Conservation (phyloP, 1,140 invertebrate species). For the Penaeus indicus region DNA sequence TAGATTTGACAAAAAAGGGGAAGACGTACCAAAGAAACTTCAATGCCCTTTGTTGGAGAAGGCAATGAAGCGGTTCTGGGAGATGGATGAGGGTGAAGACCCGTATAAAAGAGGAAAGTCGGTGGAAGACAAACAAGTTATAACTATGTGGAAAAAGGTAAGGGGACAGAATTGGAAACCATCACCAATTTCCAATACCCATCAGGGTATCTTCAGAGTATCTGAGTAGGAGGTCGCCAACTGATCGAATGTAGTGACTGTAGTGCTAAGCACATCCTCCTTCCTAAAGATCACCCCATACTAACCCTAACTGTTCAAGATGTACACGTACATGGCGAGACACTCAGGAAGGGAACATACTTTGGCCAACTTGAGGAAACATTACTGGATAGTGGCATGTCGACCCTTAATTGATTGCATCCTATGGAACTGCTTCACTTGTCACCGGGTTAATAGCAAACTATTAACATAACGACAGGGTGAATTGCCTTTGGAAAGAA, state of each 20-base stretch:
- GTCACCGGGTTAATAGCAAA: conserved; percentile 19
- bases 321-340: conserved; percentile 1
- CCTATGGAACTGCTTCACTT: not conserved
- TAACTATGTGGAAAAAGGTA: not conserved
- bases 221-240: too few species aligned
- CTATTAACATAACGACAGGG: not conserved
- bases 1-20: not conserved
- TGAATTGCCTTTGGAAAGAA: not conserved
- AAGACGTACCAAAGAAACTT: not conserved
- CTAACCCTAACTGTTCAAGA: not conserved
- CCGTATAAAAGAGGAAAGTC: not conserved
- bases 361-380: too few species aligned
- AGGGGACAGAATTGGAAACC: not conserved
- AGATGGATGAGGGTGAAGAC: not conserved
- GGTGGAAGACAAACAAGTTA: not conserved
- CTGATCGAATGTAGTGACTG: too few species aligned
- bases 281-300: conserved; percentile 14
- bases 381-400: too few species aligned
- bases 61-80: not conserved
- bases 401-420: not conserved
- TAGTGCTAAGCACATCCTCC: not conserved
- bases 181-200: conserved; percentile 28
- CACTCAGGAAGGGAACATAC: too few species aligned
- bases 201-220: not conserved
- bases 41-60: not conserved